Evolutionary conservation across 1,140 invertebrate genomes (phyloP), one percentile per base, ranked within the genome.

Genomic region (Macrobrachium rosenbergii): DNA sequence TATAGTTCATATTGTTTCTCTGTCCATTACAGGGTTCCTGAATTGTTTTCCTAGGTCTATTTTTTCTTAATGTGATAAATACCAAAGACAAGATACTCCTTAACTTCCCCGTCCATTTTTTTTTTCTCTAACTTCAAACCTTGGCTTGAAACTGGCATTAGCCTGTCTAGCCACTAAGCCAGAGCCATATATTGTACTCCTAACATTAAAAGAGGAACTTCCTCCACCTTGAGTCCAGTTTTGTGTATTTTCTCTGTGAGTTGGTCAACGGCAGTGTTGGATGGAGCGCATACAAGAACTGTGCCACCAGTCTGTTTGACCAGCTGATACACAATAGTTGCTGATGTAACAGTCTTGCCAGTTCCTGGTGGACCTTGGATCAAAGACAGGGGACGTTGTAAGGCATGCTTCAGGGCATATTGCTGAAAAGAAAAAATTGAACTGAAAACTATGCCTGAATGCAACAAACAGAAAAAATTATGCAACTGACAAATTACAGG

Each of bases 221-320:
- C 67, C 52, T 21, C 80, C 88, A 93, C 97, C 93, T 99, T 99
- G 17, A 99, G 93, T 67, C 98, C 99, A 23, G 98, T 99, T 89
- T 96, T 95, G 92, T 99, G 98, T 76, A 99, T 99, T 92, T 99
- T 99, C 92, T 99, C 98, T 0, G 99, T 99, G 3, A 99, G 93
- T 91, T 99, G 99, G 92, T 99, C 99, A 0, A 99, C 99, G 69
- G 99, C 99, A 14, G 99, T 99, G 91, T 99, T 99, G 23, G 97
- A 99, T 0, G 99, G 99, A 5, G 99, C 99, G 92, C 99, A 99
- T 0, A 99, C 99, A 0, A 99, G 92, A 0, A 99, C 98, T 0
- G 98, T 97, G 5, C 98, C 97, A 75, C 93, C 92, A 95, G 95
- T 97, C 91, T 99, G 97, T 92, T 98, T 97, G 0, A 98, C 98